Evolutionary conservation across 1,140 invertebrate species (phyloP), one percentile per base, ranked within the genome.

Genomic region (Paralvinella palmiformis): DNA sequence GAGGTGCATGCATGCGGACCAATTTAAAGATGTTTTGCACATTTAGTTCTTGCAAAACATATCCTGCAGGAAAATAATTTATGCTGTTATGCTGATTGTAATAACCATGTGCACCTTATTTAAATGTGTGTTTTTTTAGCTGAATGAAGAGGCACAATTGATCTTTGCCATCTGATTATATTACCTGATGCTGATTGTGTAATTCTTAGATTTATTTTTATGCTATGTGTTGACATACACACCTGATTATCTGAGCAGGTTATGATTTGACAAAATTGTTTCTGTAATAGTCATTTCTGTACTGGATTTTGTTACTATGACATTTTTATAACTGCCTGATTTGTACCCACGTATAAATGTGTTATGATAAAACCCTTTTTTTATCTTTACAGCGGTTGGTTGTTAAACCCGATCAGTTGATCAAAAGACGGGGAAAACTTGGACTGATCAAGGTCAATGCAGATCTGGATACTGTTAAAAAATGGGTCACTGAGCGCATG

Each of bases 381-480:
- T 31, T 27, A 45, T 60, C 27, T 69, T 83, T 82, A 60, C 80
- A 92, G 89, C 86, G 87, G 81, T 82, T 98, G 57, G 96, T 99
- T 5, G 95, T 96, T 3, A 99, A 99, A 79, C 96, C 96, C 0
- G 96, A 99, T 84, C 96, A 99, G 82, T 83, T 99, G 76, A 99
- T 99, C 72, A 99, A 99, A 81, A 84, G 96, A 29, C 86, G 96
- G 59, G 96, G 96, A 52, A 99, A 99, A 79, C 86, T 99, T 24
- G 95, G 95, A 29, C 82, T 99, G 33, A 98, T 99, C 66, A 94
- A 96, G 72, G 93, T 98, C 1, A 96, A 97, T 76, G 89, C 88
- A 66, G 87, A 89, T 69, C 83, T 92, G 2, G 80, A 83, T 13
- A 87, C 87, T 5, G 91, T 91, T 4, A 85, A 92, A 75, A 75